Conservation (phyloP, 2,888 invertebrate genomes). For the Sialis fuliginosa region DNA sequence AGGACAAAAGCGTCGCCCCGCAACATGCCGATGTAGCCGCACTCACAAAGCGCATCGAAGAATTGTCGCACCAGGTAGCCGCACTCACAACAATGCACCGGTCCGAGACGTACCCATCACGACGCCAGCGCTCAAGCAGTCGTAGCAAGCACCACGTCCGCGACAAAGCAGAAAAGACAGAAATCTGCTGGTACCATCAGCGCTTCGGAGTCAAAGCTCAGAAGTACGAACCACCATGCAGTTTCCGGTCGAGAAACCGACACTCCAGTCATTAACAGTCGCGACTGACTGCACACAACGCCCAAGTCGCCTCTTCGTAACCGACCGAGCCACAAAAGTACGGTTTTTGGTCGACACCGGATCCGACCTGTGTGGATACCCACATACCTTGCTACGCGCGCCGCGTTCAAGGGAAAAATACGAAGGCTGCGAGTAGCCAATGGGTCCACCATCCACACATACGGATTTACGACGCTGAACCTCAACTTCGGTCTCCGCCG, state of each 20-base stretch:
- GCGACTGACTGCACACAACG: constrained; percentile 10
- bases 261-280: constrained; percentile 15
- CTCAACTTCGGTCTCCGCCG: constrained; percentile 11
- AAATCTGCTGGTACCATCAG: constrained; percentile 9
- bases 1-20: too few species aligned
- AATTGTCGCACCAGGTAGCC: too few species aligned
- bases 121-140: too few species aligned
- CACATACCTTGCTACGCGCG: background rate
- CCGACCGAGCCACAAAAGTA: background rate
- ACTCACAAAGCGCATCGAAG: too few species aligned
- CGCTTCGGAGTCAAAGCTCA: constrained; percentile 6
- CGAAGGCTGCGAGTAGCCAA: too few species aligned
- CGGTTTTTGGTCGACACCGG: background rate
- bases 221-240: constrained; percentile 8
- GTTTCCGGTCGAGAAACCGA: too few species aligned
- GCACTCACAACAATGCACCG: too few species aligned
- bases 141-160: too few species aligned
- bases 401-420: background rate
- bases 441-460: too few species aligned
- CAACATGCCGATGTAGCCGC: too few species aligned
- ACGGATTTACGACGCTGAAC: too few species aligned
- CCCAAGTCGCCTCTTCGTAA: constrained; percentile 5
- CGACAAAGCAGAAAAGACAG: background rate
- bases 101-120: too few species aligned
- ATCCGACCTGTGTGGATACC: constrained; percentile 1